A percentile compares a stretch with the other conserved stretches of the same genome.
Evolutionary conservation across 2,797 vertebrate species (phyloP).

Genomic region (Allochrocebus solatus): DNA sequence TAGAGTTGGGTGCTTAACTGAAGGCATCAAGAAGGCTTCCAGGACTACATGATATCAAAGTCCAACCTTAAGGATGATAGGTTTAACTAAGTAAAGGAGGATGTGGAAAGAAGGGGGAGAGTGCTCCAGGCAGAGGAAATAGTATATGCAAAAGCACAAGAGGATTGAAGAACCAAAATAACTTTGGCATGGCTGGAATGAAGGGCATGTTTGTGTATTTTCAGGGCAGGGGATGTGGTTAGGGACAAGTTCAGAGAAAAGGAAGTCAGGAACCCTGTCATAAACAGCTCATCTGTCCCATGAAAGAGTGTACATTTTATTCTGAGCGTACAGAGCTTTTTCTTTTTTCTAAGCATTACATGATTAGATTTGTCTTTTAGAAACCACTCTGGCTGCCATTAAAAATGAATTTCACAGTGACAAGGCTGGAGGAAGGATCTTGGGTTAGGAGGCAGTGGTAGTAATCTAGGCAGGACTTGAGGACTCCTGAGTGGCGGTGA

Average conservation of each 20-base stretch:
- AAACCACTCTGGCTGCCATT: not conserved
- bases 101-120: not conserved
- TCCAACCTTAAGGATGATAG: not conserved
- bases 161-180: not conserved
- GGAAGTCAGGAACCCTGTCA: not conserved
- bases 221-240: not conserved
- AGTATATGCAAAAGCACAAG: not conserved
- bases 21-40: not conserved
- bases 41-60: not conserved
- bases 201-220: not conserved
- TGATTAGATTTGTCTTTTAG: not conserved
- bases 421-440: not conserved
- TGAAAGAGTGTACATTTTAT: not conserved
- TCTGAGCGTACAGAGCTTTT: not conserved
- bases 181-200: not conserved
- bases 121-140: not conserved
- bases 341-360: not conserved
- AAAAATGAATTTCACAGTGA: not conserved
- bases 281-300: not conserved
- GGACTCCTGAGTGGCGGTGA: not conserved
- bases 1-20: not conserved
- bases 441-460: not conserved
- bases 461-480: not conserved
- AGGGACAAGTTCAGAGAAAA: not conserved
- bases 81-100: not conserved